These are phyloP conservation scores for Pachypeltis micranthus DNA, from an alignment of 1,140 invertebrate genomes.

Conservation along the genomic window DNA sequence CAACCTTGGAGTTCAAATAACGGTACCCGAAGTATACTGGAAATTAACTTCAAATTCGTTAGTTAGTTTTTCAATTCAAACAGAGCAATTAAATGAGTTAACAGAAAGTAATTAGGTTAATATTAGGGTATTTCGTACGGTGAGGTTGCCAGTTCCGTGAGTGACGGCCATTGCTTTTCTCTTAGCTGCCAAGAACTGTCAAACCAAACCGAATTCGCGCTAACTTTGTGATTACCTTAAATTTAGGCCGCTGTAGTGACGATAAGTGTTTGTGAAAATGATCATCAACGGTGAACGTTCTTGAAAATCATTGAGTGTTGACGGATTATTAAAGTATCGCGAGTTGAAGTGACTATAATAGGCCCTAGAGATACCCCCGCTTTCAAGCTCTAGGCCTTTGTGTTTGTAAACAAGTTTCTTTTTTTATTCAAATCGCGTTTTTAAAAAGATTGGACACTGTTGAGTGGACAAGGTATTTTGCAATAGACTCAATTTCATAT, in stretches of 20 bases:
- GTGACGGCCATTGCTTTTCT: constrained; percentile 1
- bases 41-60: too few species aligned
- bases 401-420: constrained; percentile 20
- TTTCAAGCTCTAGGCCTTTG: background rate
- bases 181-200: constrained; percentile 9
- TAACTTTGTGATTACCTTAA: background rate
- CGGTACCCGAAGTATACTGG: too few species aligned
- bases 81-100: too few species aligned
- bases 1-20: too few species aligned
- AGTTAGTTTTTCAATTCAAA: too few species aligned
- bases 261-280: background rate
- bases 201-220: constrained; percentile 7
- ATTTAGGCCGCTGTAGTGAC: background rate
- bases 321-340: background rate
- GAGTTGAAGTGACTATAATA: too few species aligned
- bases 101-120: too few species aligned
- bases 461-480: too few species aligned
- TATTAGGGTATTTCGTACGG: too few species aligned
- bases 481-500: background rate
- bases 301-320: background rate
- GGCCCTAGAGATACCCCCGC: background rate
- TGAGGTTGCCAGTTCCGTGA: constrained; percentile 3
- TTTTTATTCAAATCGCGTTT: background rate
- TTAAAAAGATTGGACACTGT: background rate
- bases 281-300: constrained; percentile 15